These are phyloP conservation scores for Dunckerocampus dactyliophorus DNA, from an alignment of 2,113 vertebrate genomes.

Conservation along the genomic window DNA sequence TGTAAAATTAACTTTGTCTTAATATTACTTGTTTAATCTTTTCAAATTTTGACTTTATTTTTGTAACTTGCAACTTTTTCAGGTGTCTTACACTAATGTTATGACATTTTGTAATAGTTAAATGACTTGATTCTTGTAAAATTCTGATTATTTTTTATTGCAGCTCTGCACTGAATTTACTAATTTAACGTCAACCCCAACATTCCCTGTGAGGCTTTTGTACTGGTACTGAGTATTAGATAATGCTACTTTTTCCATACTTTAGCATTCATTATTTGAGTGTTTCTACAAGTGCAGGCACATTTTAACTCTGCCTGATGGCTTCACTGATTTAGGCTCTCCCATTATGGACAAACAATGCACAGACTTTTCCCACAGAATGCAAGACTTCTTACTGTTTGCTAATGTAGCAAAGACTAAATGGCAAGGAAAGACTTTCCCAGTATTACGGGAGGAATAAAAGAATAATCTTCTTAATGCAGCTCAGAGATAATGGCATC, in stretches of 20 bases:
- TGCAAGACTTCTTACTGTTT: background rate
- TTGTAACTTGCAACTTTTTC: no score
- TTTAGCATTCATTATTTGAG: background rate
- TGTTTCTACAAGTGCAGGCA: background rate
- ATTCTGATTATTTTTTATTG: no score
- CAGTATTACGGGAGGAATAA: constrained; percentile 45
- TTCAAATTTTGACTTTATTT: no score
- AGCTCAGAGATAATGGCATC: constrained; percentile 41
- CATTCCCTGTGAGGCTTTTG: background rate
- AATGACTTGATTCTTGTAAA: no score
- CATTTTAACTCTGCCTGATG: constrained; percentile 4
- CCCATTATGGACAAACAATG: constrained; percentile 1
- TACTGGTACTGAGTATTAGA: no score
- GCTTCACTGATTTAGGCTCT: constrained; percentile 9
- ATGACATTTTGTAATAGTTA: no score
- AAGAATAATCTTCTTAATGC: constrained; percentile 52
- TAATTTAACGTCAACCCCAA: background rate
- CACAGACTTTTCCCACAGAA: constrained; percentile 16
- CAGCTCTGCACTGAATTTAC: no score
- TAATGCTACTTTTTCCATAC: background rate
- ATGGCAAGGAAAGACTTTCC: constrained; percentile 33
- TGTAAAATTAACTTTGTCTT: no score
- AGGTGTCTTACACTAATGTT: no score
- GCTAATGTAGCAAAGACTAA: constrained; percentile 17
- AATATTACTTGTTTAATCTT: no score